phyloP scores from a whole-genome alignment of 2,797 vertebrate genomes.

The Octomys mimax region DNA sequence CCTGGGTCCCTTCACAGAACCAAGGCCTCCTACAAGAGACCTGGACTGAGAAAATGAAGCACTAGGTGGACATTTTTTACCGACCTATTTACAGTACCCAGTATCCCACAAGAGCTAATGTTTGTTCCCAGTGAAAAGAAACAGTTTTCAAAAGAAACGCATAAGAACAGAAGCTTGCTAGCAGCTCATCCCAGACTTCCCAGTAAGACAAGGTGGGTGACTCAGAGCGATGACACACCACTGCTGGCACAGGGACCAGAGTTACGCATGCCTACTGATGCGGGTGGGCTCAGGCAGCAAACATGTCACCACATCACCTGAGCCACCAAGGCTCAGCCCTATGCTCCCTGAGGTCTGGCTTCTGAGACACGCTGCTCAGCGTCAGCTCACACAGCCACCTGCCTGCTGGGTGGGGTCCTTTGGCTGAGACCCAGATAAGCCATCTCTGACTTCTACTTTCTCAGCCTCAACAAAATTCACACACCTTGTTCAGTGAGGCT shows the following conservation, averaged over 20 bases:
- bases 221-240: background rate
- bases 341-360: constrained; percentile 28
- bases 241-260: background rate
- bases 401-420: background rate
- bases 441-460: background rate
- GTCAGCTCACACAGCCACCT: fast-evolving
- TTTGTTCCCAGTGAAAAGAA: background rate
- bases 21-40: background rate
- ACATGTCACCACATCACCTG: background rate
- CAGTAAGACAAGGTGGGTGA: background rate
- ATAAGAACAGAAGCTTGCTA: background rate
- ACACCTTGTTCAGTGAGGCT: constrained; percentile 39
- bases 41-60: background rate
- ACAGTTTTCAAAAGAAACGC: background rate
- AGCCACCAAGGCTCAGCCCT: background rate
- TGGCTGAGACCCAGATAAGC: background rate
- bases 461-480: background rate
- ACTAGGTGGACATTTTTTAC: background rate
- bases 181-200: background rate
- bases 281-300: background rate
- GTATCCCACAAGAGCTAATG: too few relatives aligned
- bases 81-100: background rate
- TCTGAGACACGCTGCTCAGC: constrained; percentile 75
- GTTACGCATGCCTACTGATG: background rate
- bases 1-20: background rate